These are phyloP conservation scores for Apocheima hispidaria DNA, from an alignment of 2,888 invertebrate species.

Conservation along the genomic window DNA sequence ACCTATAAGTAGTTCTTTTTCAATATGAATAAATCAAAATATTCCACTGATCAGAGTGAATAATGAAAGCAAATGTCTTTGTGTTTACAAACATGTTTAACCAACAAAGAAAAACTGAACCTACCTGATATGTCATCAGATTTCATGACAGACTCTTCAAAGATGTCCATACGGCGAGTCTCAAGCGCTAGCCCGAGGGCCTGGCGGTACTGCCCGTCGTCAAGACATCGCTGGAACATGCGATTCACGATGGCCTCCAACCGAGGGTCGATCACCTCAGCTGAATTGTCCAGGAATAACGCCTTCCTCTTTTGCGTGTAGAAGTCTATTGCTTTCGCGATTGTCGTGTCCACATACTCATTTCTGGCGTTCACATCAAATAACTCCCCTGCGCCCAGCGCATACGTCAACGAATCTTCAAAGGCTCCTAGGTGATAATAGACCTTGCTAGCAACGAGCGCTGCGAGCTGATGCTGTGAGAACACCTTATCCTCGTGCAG, in stretches of 20 bases:
- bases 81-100: not conserved
- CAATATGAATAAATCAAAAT: no score
- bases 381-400: conserved; percentile 96
- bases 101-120: conserved; percentile 13
- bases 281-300: conserved; percentile 88
- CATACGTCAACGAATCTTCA: conserved; percentile 98
- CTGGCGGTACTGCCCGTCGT: conserved; percentile 97
- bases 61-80: not conserved
- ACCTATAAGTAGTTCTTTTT: no score
- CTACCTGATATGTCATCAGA: conserved; percentile 94
- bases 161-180: conserved; percentile 98
- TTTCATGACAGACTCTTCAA: conserved; percentile 95
- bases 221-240: conserved; percentile 98
- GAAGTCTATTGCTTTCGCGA: conserved; percentile 98
- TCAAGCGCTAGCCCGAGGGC: conserved; percentile 98
- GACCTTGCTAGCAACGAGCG: conserved; percentile 98
- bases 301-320: conserved; percentile 95
- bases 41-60: not conserved
- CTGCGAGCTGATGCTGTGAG: conserved; percentile 96
- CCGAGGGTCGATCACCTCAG: conserved; percentile 91
- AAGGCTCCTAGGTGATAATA: conserved; percentile 99
- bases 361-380: conserved; percentile 97
- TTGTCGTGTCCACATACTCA: conserved; percentile 98
- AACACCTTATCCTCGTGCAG: conserved; percentile 97
- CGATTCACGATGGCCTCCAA: conserved; percentile 97